Percentiles rank a stretch among this genome's conserved stretches.
phyloP scores from a whole-genome alignment of 2,888 invertebrate genomes.

The Papilio demoleus region DNA sequence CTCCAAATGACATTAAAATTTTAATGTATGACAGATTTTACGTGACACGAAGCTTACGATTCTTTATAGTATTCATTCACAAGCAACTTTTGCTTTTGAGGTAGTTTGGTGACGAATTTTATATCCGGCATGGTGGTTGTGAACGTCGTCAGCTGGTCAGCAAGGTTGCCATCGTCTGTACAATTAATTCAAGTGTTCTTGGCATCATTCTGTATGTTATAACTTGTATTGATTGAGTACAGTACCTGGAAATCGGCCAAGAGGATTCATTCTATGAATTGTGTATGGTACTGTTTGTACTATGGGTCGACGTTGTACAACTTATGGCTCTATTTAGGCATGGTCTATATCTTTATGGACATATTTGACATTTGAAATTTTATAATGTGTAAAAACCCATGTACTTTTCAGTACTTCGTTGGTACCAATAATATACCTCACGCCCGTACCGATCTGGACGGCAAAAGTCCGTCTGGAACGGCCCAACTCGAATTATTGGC shows the following conservation, averaged over 20 bases:
- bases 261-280: not conserved
- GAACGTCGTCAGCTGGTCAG: not conserved
- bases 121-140: not conserved
- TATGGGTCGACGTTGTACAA: not conserved
- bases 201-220: not conserved
- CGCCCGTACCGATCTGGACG: too few relatives aligned
- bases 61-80: too few relatives aligned
- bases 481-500: too few relatives aligned
- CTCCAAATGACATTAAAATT: too few relatives aligned
- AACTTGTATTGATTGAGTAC: constrained; percentile 14
- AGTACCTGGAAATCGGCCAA: constrained; percentile 6
- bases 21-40: too few relatives aligned
- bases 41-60: too few relatives aligned
- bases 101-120: not conserved
- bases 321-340: not conserved
- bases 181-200: constrained; percentile 22
- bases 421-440: too few relatives aligned
- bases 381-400: not conserved
- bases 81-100: not conserved
- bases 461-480: too few relatives aligned
- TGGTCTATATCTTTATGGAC: not conserved
- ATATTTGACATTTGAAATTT: not conserved
- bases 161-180: not conserved
- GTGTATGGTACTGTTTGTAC: not conserved
- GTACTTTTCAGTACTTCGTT: too few relatives aligned